Base-by-base conservation (phyloP, 2,888 invertebrate genomes). In the Spodoptera picta region DNA sequence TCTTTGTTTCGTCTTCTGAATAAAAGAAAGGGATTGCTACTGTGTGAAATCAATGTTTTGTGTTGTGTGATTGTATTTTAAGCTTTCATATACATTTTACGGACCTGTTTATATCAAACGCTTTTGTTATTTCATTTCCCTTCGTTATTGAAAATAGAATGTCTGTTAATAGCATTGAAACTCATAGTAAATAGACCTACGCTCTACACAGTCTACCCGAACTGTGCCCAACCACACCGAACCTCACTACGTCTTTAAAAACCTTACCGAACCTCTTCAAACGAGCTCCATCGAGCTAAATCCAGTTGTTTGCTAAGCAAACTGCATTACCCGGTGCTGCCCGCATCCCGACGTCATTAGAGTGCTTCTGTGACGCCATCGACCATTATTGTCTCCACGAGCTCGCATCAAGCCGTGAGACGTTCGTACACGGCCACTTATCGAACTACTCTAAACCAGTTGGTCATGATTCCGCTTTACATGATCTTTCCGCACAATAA, bases 281-380 rank as follows among this genome's bases (percentile, higher is more conserved):
- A 36, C 24, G 42, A 52, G 42, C 45, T 27, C n/a, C 9, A 51
- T 4, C 2, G 10, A n/a, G 44, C 58, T 65, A 23, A 43, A 60
- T 60, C 47, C 36, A 45, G 56, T 51, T 69, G 63, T 77, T 73
- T 70, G 66, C 53, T 53, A 23, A 62, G 65, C 43, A 71, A 77
- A 74, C 65, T 76, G 59, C 69, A 76, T 69, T 64, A 68, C 45
- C 49, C 46, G 45, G 36, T 41, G 43, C 19, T 51, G 52, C 73
- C 65, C 69, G 73, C 62, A 73, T 74, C 36, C 19, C 36, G 14
- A 65, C 48, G 54, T 77, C 78, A 67, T 70, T 65, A 77, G 56
- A n/a, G 31, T 36, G 7, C 41, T 51, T 23, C 1, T 10, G 45
- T 24, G 47, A 61, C 50, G 36, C 54, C 55, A 65, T 60, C 43